Evolutionary conservation across 2,797 vertebrate species (phyloP).

Genomic region (Acestrorhynchus altus): DNA sequence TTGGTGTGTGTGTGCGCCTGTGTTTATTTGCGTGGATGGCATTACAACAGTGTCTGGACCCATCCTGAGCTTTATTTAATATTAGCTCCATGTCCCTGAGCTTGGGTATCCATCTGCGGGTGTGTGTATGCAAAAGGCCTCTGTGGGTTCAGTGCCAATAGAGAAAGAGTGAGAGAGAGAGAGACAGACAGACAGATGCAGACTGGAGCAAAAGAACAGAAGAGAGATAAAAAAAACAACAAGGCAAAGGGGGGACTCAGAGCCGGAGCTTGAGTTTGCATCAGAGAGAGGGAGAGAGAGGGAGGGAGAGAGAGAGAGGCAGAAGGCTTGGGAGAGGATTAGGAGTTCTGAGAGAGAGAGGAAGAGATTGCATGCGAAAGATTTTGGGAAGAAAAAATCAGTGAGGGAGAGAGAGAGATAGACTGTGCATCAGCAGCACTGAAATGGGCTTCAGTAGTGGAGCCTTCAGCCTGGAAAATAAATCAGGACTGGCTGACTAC

Average conservation of each 20-base stretch:
- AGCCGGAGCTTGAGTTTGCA: conserved; percentile 37
- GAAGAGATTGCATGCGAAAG: conserved; percentile 47
- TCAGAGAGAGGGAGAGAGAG: conserved; percentile 24
- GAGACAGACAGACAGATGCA: background rate
- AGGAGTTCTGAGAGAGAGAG: conserved; percentile 48
- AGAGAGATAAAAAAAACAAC: background rate
- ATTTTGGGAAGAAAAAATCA: conserved; percentile 18
- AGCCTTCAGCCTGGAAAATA: conserved; percentile 65
- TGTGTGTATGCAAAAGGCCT: conserved; percentile 35
- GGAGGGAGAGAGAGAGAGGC: conserved; percentile 45
- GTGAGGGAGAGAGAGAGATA: conserved; percentile 32
- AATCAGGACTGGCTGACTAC: conserved; percentile 69
- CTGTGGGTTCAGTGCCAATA: background rate
- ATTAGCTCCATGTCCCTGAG: conserved; percentile 29
- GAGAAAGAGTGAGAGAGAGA: conserved; percentile 18
- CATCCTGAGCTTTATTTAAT: conserved; percentile 43
- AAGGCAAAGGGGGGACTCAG: background rate
- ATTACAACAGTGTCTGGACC: conserved; percentile 45
- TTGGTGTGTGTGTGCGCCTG: conserved; percentile 10
- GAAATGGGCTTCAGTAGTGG: conserved; percentile 17
- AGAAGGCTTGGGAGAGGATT: conserved; percentile 57
- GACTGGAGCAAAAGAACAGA: background rate
- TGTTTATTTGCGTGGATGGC: conserved; percentile 39
- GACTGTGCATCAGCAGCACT: conserved; percentile 23
- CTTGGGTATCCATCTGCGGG: conserved; percentile 27